A percentile compares a stretch with the other conserved stretches of the same genome.
These are phyloP conservation scores for Arctopsyche grandis DNA, from an alignment of 1,140 invertebrate species.

Conservation along the genomic window DNA sequence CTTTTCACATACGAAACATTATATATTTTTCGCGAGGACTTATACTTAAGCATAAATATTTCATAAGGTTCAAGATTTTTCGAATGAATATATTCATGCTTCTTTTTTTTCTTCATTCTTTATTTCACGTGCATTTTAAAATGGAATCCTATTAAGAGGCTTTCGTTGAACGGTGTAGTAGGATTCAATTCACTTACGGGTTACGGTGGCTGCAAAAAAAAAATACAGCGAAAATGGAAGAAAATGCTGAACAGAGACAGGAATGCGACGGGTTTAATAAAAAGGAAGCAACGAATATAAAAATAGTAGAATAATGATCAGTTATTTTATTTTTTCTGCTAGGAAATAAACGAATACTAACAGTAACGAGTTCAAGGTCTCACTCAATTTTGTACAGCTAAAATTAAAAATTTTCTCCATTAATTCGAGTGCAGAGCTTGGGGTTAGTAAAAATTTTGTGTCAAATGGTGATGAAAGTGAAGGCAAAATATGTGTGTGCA, in stretches of 20 bases:
- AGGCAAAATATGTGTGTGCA: too few relatives aligned
- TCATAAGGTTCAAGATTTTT: conserved; percentile 10
- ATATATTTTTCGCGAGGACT: conserved; percentile 2
- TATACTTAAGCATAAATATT: conserved; percentile 1
- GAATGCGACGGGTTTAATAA: not conserved
- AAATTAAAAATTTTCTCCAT: too few relatives aligned
- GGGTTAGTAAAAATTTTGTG: too few relatives aligned
- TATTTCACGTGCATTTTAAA: conserved; percentile 11
- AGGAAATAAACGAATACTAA: too few relatives aligned
- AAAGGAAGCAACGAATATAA: not conserved
- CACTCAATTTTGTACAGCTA: too few relatives aligned
- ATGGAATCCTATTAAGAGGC: not conserved
- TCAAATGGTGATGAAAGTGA: too few relatives aligned
- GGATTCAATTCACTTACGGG: not conserved
- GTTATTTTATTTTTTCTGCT: too few relatives aligned
- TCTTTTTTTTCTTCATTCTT: conserved; percentile 1
- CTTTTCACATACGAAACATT: too few relatives aligned
- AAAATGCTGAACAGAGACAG: not conserved
- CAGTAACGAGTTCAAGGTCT: too few relatives aligned
- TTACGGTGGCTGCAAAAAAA: not conserved
- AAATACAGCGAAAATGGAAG: not conserved
- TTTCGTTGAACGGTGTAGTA: conserved; percentile 9
- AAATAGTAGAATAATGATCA: too few relatives aligned
- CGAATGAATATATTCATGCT: conserved; percentile 16
- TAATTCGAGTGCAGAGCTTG: too few relatives aligned